Conservation (phyloP, 1,140 invertebrate species). For the Laupala kohalensis region DNA sequence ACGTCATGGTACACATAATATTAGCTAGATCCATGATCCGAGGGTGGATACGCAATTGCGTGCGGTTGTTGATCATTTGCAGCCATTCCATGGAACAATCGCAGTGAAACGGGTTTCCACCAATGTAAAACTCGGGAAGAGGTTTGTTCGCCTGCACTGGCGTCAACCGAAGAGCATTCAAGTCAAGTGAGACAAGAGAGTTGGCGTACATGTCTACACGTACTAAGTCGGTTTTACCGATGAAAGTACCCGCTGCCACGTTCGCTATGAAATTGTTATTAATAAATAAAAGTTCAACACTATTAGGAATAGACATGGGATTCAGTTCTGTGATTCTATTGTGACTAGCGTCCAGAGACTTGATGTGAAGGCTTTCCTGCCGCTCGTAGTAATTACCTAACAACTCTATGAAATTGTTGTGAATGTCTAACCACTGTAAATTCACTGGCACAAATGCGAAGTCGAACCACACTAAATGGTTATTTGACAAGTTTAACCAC, state of each 20-base stretch:
- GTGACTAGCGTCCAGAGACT: conserved; percentile 74
- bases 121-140: conserved; percentile 74
- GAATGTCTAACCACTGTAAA: conserved; percentile 80
- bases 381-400: conserved; percentile 76
- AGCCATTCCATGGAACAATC: conserved; percentile 89
- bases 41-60: conserved; percentile 63
- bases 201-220: conserved; percentile 82
- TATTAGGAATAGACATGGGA: conserved; percentile 72
- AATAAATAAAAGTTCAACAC: conserved; percentile 73
- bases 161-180: conserved; percentile 62
- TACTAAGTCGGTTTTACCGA: conserved; percentile 67
- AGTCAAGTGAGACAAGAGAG: conserved; percentile 63
- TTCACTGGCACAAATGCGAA: conserved; percentile 76
- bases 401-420: conserved; percentile 73
- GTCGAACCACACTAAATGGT: conserved; percentile 82
- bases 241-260: conserved; percentile 71
- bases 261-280: conserved; percentile 76
- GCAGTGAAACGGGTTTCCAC: conserved; percentile 80
- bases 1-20: conserved; percentile 69
- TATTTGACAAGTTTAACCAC: conserved; percentile 80
- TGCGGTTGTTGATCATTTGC: conserved; percentile 72
- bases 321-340: conserved; percentile 70
- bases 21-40: conserved; percentile 75
- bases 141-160: conserved; percentile 50
- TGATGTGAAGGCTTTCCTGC: conserved; percentile 55